Percentiles rank a stretch among this genome's conserved stretches.
Evolutionary conservation across 2,888 invertebrate species (phyloP).

Genomic region (Sclerodermus sp.): DNA sequence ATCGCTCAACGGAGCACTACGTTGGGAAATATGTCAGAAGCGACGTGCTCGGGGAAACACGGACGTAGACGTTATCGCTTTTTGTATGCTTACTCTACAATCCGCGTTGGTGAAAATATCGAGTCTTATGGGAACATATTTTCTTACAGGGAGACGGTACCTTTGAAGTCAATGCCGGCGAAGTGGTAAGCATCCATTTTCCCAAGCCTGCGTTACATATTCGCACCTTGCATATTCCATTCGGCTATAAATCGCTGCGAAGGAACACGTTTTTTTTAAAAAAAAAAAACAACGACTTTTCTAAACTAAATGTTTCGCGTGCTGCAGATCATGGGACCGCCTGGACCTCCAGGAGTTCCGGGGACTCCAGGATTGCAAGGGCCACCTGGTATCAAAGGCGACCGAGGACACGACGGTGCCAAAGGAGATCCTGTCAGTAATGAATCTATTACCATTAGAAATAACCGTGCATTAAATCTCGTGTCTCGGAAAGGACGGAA

Average conservation of each 20-base stretch:
- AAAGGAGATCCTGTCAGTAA: conserved; percentile 80
- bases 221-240: no score
- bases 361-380: conserved; percentile 77
- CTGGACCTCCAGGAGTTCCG: conserved; percentile 77
- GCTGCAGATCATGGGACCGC: conserved; percentile 64
- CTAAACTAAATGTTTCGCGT: not conserved
- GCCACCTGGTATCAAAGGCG: conserved; percentile 84
- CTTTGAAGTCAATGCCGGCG: conserved; percentile 74
- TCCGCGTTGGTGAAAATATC: no score
- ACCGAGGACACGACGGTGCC: conserved; percentile 78
- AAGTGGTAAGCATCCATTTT: conserved; percentile 65
- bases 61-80: no score
- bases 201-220: conserved; percentile 4
- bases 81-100: no score
- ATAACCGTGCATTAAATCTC: not conserved
- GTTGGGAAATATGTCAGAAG: no score
- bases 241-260: no score
- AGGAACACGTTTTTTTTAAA: conserved; percentile 6
- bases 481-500: no score
- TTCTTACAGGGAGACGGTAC: conserved; percentile 77
- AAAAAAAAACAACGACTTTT: conserved; percentile 1
- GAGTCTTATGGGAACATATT: no score
- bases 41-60: no score
- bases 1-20: no score
- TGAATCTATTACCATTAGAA: not conserved